Evolutionary conservation across 2,888 invertebrate species (phyloP).

Genomic region (Drosophila lutescens): DNA sequence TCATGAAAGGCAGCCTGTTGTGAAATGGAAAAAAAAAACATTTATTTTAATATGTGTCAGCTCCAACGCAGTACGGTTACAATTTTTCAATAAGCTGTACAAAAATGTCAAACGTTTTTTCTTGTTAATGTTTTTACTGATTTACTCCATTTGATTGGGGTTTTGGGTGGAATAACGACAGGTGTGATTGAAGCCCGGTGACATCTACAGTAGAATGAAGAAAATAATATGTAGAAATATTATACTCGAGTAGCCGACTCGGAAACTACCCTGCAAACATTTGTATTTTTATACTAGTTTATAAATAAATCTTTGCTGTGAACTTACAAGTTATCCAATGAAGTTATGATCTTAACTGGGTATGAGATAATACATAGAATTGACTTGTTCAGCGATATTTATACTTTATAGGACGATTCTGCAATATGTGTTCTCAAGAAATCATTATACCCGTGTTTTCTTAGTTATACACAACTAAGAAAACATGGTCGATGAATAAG

Average conservation of each 20-base stretch:
- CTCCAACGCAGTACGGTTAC: conserved; percentile 6
- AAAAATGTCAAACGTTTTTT: conserved; percentile 55
- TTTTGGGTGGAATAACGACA: conserved; percentile 10
- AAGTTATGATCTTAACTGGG: too few species aligned
- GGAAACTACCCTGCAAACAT: neutral
- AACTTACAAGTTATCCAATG: too few species aligned
- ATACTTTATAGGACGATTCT: too few species aligned
- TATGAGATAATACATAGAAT: too few species aligned
- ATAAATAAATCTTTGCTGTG: too few species aligned
- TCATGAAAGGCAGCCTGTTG: too few species aligned
- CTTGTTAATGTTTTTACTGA: conserved; percentile 10
- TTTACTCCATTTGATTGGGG: conserved; percentile 4
- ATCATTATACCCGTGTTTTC: neutral
- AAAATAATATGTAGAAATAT: conserved; percentile 1
- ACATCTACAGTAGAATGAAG: conserved; percentile 12
- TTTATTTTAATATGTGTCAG: conserved; percentile 62
- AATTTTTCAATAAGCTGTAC: conserved; percentile 49
- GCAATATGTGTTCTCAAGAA: neutral
- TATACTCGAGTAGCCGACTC: neutral
- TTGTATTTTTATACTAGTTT: too few species aligned
- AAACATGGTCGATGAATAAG: conserved; percentile 10
- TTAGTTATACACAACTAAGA: neutral
- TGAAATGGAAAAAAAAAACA: neutral
- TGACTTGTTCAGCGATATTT: too few species aligned
- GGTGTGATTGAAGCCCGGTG: conserved; percentile 63